phyloP scores from a whole-genome alignment of 2,888 invertebrate genomes.

The Tethea ocularis region DNA sequence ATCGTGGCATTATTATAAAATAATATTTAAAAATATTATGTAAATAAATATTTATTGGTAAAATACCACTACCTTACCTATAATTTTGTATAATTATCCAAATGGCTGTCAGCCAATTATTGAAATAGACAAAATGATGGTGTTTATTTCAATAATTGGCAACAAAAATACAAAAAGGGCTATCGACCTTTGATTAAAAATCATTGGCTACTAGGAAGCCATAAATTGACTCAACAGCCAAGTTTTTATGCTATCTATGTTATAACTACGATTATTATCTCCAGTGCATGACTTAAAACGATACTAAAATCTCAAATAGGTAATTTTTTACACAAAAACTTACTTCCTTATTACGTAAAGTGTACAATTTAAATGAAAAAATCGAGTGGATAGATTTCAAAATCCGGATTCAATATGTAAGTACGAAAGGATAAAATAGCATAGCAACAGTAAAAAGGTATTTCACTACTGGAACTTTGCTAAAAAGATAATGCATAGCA shows the following conservation, averaged over 20 bases:
- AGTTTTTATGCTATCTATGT: not conserved
- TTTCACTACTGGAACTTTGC: too few species aligned
- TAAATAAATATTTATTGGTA: too few species aligned
- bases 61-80: too few species aligned
- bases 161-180: conserved; percentile 3
- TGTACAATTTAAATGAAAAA: not conserved
- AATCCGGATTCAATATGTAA: not conserved
- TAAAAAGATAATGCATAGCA: too few species aligned
- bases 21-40: too few species aligned
- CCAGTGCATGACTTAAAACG: not conserved
- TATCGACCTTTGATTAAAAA: not conserved
- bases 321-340: not conserved
- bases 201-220: not conserved
- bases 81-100: too few species aligned
- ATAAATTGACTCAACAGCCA: not conserved
- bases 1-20: too few species aligned
- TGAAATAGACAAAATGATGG: too few species aligned
- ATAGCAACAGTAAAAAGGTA: too few species aligned
- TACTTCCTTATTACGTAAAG: conserved; percentile 1
- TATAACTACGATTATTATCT: not conserved
- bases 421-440: not conserved
- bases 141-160: too few species aligned
- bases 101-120: too few species aligned
- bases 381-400: not conserved
- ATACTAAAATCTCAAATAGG: not conserved